Percentiles rank a stretch among this genome's conserved stretches.
Evolutionary conservation across 1,140 invertebrate species (phyloP).

Genomic region (Lepidostoma basale): DNA sequence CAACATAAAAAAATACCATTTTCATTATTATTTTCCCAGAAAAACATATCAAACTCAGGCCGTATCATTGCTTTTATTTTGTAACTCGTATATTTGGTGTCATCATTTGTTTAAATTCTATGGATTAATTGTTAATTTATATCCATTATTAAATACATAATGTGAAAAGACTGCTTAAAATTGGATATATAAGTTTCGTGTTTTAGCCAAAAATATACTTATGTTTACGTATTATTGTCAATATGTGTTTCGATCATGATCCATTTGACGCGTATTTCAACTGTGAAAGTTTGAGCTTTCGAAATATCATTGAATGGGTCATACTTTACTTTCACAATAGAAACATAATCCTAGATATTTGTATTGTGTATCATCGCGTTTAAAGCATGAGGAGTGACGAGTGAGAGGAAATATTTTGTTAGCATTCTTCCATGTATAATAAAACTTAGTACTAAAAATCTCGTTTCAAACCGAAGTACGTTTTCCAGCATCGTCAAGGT

Average conservation of each 20-base stretch:
- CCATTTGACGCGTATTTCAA: slow-evolving; percentile 16
- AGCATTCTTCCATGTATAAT: slow-evolving; percentile 20
- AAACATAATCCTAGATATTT: slow-evolving; percentile 3
- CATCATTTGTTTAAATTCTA: slow-evolving; percentile 13
- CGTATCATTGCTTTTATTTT: no score
- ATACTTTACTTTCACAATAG: slow-evolving; percentile 1
- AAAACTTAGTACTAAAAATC: slow-evolving; percentile 1
- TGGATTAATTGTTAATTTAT: neutral
- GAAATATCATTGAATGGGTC: slow-evolving; percentile 20
- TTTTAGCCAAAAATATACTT: slow-evolving; percentile 41
- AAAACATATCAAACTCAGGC: slow-evolving; percentile 7
- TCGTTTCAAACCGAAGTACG: no score
- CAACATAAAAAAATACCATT: no score
- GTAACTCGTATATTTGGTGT: slow-evolving; percentile 21
- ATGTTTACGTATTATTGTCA: neutral
- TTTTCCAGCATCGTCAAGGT: no score
- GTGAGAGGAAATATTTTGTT: neutral
- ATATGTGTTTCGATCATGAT: slow-evolving; percentile 10
- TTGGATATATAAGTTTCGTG: slow-evolving; percentile 40
- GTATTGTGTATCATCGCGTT: neutral
- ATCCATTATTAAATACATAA: slow-evolving; percentile 37
- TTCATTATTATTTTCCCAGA: neutral
- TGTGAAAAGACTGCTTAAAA: slow-evolving; percentile 45
- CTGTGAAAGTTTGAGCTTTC: slow-evolving; percentile 9
- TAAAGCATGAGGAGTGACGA: neutral